These are phyloP conservation scores for Isoperla grammatica DNA, from an alignment of 2,888 invertebrate species.

Conservation along the genomic window DNA sequence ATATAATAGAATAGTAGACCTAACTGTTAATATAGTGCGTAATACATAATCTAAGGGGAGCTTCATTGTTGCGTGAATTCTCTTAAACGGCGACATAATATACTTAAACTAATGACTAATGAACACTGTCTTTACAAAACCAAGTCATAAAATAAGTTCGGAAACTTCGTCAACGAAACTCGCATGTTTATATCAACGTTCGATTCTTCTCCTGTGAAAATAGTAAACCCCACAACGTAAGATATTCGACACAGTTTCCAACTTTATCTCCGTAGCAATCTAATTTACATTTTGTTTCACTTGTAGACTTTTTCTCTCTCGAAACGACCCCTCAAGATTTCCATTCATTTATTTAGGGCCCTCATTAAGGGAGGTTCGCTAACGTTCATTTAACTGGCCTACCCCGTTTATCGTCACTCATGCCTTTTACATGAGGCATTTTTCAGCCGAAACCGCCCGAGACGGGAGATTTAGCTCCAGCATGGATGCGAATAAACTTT, in stretches of 20 bases:
- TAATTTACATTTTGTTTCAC: constrained; percentile 14
- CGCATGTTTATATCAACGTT: constrained; percentile 1
- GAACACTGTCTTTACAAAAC: no score
- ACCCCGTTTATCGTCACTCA: constrained; percentile 25
- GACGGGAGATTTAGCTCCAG: neutral
- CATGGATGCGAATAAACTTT: constrained; percentile 17
- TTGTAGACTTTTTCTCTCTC: neutral
- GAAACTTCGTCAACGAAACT: no score
- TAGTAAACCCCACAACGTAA: neutral
- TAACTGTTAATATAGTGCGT: no score
- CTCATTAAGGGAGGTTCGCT: constrained; percentile 19
- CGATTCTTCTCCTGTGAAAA: constrained; percentile 8
- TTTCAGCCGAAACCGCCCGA: neutral
- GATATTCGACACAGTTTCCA: neutral
- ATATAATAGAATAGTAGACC: no score
- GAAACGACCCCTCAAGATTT: constrained; percentile 11
- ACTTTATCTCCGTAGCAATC: constrained; percentile 3
- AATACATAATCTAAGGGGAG: no score
- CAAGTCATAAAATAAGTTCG: no score
- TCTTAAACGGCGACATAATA: no score
- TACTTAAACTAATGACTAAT: no score
- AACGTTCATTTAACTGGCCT: neutral
- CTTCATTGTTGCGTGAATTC: no score
- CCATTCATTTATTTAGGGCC: constrained; percentile 26
- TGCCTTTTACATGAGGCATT: constrained; percentile 25